Base-by-base conservation (phyloP, 2,797 vertebrate species). In the Spondyliosoma cantharus region DNA sequence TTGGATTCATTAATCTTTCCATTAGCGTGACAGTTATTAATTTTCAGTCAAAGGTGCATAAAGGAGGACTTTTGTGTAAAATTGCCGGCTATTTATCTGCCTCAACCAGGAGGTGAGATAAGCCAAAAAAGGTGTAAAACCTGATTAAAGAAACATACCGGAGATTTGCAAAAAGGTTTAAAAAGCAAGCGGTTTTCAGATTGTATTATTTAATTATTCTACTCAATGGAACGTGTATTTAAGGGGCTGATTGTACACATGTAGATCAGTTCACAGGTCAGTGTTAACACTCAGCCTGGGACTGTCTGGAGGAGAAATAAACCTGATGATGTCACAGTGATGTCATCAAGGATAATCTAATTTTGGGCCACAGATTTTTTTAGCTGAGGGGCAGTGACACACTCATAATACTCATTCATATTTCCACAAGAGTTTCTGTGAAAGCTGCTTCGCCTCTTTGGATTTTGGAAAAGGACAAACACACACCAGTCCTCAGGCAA, bases 1-100 rank as follows among this genome's bases (percentile, higher is more conserved):
- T 61, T 20, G 42, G 17, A 86, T 78, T 85, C 88, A 90, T 91
- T 93, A 86, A 90, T 92, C 90, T 92, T 86, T 70, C 84, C 85
- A 86, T 92, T 87, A 87, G 79, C 29, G 20, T 16, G 76, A 60
- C 81, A 54, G 56, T 87, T 89, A 90, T 88, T 90, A 81, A 87
- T 90, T 84, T 89, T 84, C 84, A 87, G 83, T 84, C 89, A 73
- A 61, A 86, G 77, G 71, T 71, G 74, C 71, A 91, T 80, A 91
- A 91, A 90, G 64, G 79, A 63, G 57, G 63, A 70, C 63, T 84
- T 78, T 74, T 67, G 78, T 70, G 73, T 74, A 58, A 68, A 84
- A 76, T 53, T 15, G n/a, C 64, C 49, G 74, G 17, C 56, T 45
- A 76, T 90, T 91, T 90, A 91, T 91, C 89, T 90, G 71, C 69